These are phyloP conservation scores for Apocheima hispidaria DNA, from an alignment of 2,888 invertebrate genomes.

Conservation along the genomic window DNA sequence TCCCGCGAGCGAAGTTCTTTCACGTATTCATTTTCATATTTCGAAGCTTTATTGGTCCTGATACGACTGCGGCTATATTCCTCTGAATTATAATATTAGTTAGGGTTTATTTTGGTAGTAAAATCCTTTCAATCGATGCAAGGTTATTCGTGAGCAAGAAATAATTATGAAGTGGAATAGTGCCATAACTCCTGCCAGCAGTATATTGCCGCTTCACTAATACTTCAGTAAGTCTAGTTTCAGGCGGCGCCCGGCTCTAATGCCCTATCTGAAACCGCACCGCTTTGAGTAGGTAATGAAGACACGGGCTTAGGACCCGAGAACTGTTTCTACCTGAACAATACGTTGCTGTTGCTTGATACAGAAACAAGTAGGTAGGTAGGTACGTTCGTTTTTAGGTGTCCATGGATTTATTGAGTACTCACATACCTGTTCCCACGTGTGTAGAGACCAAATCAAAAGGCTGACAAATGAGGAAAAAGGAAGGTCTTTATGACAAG, in stretches of 20 bases:
- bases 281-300: conserved; percentile 60
- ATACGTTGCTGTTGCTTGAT: conserved; percentile 11
- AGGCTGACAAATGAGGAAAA: no score
- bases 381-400: not conserved
- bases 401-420: not conserved
- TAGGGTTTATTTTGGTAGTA: no score
- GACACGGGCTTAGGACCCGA: conserved; percentile 42
- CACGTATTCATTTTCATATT: no score
- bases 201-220: conserved; percentile 50
- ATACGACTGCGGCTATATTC: no score
- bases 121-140: no score
- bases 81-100: no score
- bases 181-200: conserved; percentile 9
- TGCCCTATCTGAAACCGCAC: conserved; percentile 60
- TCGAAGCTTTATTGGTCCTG: not conserved
- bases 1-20: no score
- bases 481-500: no score
- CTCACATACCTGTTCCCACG: not conserved
- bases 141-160: not conserved
- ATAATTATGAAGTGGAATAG: not conserved
- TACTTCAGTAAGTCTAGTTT: conserved; percentile 62
- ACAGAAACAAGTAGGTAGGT: not conserved
- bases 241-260: conserved; percentile 51
- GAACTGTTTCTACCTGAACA: conserved; percentile 34
- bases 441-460: no score